These are phyloP conservation scores for Hofmannophila pseudospretella DNA, from an alignment of 2,888 invertebrate genomes.

Conservation along the genomic window DNA sequence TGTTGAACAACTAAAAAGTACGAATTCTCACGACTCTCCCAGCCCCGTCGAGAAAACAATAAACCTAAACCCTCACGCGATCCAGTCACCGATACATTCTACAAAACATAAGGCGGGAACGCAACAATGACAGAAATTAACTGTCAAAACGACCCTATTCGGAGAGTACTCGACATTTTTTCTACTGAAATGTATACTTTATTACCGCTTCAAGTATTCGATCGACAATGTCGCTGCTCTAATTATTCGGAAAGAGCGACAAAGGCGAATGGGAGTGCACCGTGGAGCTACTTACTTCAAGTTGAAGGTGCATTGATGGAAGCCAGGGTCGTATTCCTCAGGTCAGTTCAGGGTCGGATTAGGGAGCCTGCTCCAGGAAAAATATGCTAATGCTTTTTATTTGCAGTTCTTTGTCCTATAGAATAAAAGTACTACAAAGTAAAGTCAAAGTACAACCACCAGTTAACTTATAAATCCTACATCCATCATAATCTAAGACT, in stretches of 20 bases:
- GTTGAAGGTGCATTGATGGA: conserved; percentile 56
- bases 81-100: conserved; percentile 36
- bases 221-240: conserved; percentile 52
- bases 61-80: conserved; percentile 41
- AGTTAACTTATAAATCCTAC: too few relatives aligned
- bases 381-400: too few relatives aligned
- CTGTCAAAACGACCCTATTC: conserved; percentile 58
- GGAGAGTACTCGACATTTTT: conserved; percentile 56
- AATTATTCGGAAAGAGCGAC: conserved; percentile 74
- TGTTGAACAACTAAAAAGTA: conserved; percentile 5
- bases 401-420: too few relatives aligned
- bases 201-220: conserved; percentile 43
- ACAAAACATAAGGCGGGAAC: conserved; percentile 39
- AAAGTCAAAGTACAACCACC: too few relatives aligned
- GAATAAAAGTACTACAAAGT: too few relatives aligned
- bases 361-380: too few relatives aligned
- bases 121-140: conserved; percentile 70
- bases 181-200: conserved; percentile 70
- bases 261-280: conserved; percentile 60
- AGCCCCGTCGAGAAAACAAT: conserved; percentile 45
- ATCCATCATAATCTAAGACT: too few relatives aligned
- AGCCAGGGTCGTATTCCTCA: too few relatives aligned
- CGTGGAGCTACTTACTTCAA: conserved; percentile 50
- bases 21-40: conserved; percentile 66
- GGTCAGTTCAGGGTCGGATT: too few relatives aligned